phyloP scores from a whole-genome alignment of 1,140 invertebrate genomes.

The Medauroidea extradentata region DNA sequence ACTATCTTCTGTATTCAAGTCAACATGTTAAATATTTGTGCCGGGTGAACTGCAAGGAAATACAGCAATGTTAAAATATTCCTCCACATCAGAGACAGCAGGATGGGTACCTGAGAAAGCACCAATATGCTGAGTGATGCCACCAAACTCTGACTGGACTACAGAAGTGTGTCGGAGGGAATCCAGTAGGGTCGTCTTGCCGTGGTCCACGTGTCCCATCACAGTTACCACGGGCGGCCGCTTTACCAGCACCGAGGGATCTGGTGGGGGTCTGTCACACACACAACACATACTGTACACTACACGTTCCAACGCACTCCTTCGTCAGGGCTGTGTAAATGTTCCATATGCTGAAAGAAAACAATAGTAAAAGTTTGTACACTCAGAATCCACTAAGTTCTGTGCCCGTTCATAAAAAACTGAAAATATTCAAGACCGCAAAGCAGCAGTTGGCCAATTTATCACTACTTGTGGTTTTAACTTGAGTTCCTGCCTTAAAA shows the following conservation, averaged over 20 bases:
- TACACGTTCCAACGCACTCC: neutral
- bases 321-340: neutral
- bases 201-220: conserved; percentile 74
- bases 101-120: conserved; percentile 87
- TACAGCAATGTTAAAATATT: neutral
- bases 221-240: conserved; percentile 63
- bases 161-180: conserved; percentile 79
- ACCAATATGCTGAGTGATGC: conserved; percentile 99
- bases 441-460: too few relatives aligned
- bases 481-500: too few relatives aligned
- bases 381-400: neutral
- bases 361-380: neutral
- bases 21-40: too few relatives aligned
- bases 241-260: conserved; percentile 87
- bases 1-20: too few relatives aligned
- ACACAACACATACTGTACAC: neutral
- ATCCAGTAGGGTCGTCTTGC: conserved; percentile 90
- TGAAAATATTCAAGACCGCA: too few relatives aligned
- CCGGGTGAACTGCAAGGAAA: neutral
- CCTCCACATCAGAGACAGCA: too few relatives aligned
- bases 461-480: too few relatives aligned
- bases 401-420: neutral
- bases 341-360: neutral
- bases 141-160: conserved; percentile 93
- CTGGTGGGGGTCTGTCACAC: conserved; percentile 51